Evolutionary conservation across 2,797 vertebrate genomes (phyloP), one percentile per base, ranked within the genome.

Genomic region (Vultur gryphus): DNA sequence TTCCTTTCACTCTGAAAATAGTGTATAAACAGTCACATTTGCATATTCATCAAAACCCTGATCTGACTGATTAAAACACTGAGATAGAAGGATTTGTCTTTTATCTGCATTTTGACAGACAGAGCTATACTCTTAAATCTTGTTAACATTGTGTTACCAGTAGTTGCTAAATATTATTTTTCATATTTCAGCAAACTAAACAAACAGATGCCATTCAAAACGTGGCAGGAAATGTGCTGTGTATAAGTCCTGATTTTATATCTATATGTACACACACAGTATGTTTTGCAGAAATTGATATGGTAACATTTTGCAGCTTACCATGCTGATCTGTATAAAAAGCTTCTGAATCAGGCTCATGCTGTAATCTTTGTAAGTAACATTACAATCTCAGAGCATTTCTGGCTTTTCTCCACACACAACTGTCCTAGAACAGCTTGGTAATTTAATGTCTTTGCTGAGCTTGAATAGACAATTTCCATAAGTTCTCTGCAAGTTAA

Each of bases 381-480:
- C 82, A 10, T 93, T 95, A 58, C 57, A 90, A 37, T 97, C 90
- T 95, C 66, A 23, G 89, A 95, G 58, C 73, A 28, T 95, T 94
- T 77, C 83, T 96, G 90, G 93, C 90, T 96, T 96, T 94, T 92
- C 89, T 97, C 93, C 90, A 94, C 65, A 66, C 93, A 92, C 93
- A 91, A 94, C 95, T 97, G 95, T 97, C 95, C 89, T 97, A 93
- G 91, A 96, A 96, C 93, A 97, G 92, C 94, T 97, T 97, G 95
- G 91, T 80, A 93, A 94, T 95, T 90, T 97, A 92, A 96, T 90
- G 94, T 87, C 93, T 96, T 92, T 92, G 83, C 95, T 86, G 94
- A 95, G 95, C 95, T 96, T 97, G 97, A 97, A 96, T 97, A 97
- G 96, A 96, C 93, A 96, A 97, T 97, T 97, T 97, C 97, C 96